Percentiles rank a stretch among this genome's conserved stretches.
These are phyloP conservation scores for Amphilophus citrinellus DNA, from an alignment of 2,113 vertebrate genomes.

Conservation along the genomic window DNA sequence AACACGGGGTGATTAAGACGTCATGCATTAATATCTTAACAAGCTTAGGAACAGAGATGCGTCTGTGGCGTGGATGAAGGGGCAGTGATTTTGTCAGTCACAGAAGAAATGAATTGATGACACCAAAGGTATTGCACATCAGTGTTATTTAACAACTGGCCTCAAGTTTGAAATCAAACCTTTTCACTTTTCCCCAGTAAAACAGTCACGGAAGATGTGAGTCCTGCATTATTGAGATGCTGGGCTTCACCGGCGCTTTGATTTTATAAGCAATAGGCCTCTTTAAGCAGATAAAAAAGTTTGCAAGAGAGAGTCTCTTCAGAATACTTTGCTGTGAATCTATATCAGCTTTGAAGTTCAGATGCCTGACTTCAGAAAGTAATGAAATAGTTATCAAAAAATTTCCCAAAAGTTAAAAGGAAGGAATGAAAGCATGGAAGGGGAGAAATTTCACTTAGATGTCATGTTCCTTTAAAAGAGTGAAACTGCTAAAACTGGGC, in stretches of 20 bases:
- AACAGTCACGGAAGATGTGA: slow-evolving; percentile 38
- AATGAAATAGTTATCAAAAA: slow-evolving; percentile 69
- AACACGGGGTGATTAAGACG: not conserved
- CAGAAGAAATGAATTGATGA: not conserved
- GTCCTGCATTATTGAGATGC: slow-evolving; percentile 67
- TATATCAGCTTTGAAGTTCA: slow-evolving; percentile 67
- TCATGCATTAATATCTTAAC: slow-evolving; percentile 4
- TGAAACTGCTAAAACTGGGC: slow-evolving; percentile 13
- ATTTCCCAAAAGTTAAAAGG: slow-evolving; percentile 58
- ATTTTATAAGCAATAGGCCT: slow-evolving; percentile 61
- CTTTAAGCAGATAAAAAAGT: slow-evolving; percentile 58
- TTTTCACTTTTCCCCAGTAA: slow-evolving; percentile 22
- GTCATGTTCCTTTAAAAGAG: slow-evolving; percentile 33
- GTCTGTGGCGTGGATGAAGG: not conserved
- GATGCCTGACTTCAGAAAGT: slow-evolving; percentile 58
- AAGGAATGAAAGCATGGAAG: slow-evolving; percentile 47
- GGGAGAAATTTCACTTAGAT: slow-evolving; percentile 36
- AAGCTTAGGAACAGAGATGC: not conserved
- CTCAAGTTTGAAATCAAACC: slow-evolving; percentile 8
- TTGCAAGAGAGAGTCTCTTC: slow-evolving; percentile 29
- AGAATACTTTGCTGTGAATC: slow-evolving; percentile 49
- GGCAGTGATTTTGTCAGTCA: not conserved
- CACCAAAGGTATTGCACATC: slow-evolving; percentile 1
- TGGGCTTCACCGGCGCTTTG: slow-evolving; percentile 31
- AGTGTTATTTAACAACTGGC: slow-evolving; percentile 33